phyloP scores from a whole-genome alignment of 2,797 vertebrate species.

The Odontamblyopus lacepedii region DNA sequence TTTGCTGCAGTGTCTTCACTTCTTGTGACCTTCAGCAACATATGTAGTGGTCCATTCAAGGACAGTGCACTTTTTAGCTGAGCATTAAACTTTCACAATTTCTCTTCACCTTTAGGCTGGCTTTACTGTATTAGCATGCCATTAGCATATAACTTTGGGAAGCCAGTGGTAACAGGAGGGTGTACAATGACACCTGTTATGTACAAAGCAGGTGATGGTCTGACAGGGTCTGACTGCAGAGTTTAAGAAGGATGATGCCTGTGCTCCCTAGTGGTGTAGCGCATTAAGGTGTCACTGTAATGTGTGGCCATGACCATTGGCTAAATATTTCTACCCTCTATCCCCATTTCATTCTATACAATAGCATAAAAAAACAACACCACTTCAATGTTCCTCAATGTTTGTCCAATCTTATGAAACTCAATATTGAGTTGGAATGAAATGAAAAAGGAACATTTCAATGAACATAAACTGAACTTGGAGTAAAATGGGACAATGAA shows the following conservation, averaged over 20 bases:
- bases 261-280: not conserved
- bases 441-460: not conserved
- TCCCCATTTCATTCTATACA: too few relatives aligned
- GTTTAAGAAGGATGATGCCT: slow-evolving; percentile 1
- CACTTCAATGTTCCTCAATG: not conserved
- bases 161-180: slow-evolving; percentile 30
- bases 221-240: slow-evolving; percentile 23
- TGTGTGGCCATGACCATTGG: too few relatives aligned
- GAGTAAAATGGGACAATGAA: too few relatives aligned
- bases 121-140: slow-evolving; percentile 57
- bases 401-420: not conserved
- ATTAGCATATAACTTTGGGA: slow-evolving; percentile 62
- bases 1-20: slow-evolving; percentile 30
- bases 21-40: slow-evolving; percentile 57
- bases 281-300: too few relatives aligned
- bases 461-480: too few relatives aligned
- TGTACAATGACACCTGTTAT: slow-evolving; percentile 52
- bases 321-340: too few relatives aligned
- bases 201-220: slow-evolving; percentile 43
- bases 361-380: not conserved
- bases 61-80: slow-evolving; percentile 43
- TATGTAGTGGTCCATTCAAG: slow-evolving; percentile 39
- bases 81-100: slow-evolving; percentile 61
- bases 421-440: too few relatives aligned
- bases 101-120: slow-evolving; percentile 61